A percentile compares a stretch with the other conserved stretches of the same genome.
phyloP scores from a whole-genome alignment of 2,888 invertebrate species.

The Aphodius sticticus region DNA sequence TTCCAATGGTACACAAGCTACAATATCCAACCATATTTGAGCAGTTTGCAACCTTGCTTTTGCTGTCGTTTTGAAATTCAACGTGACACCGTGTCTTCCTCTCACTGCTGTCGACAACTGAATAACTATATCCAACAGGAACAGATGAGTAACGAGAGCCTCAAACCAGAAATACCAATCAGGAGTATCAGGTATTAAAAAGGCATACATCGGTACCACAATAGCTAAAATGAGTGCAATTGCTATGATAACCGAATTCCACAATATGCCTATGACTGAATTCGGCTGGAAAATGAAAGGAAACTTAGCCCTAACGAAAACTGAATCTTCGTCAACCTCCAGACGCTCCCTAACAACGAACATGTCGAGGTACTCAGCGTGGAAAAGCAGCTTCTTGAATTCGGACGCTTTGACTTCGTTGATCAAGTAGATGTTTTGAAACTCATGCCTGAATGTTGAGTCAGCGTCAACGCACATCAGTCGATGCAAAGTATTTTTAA shows the following conservation, averaged over 20 bases:
- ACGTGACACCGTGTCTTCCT: constrained; percentile 29
- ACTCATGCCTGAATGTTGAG: constrained; percentile 33
- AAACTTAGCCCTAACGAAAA: constrained; percentile 43
- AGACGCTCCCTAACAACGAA: constrained; percentile 45
- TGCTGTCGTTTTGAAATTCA: constrained; percentile 24
- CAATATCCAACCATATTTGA: constrained; percentile 29
- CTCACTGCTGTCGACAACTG: constrained; percentile 44
- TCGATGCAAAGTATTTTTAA: constrained; percentile 36
- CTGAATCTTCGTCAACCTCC: constrained; percentile 44
- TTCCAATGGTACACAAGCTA: constrained; percentile 32
- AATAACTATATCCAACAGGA: constrained; percentile 44
- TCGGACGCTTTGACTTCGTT: constrained; percentile 28
- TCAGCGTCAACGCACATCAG: constrained; percentile 35
- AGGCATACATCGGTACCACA: constrained; percentile 29
- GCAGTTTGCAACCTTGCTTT: constrained; percentile 30
- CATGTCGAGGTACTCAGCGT: constrained; percentile 42
- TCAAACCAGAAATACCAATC: constrained; percentile 29
- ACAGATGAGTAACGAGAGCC: constrained; percentile 34
- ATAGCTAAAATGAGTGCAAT: constrained; percentile 34
- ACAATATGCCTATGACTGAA: constrained; percentile 42
- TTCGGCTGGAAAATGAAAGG: constrained; percentile 47
- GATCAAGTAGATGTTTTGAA: constrained; percentile 36
- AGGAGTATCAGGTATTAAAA: constrained; percentile 13
- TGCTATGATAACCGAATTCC: constrained; percentile 42
- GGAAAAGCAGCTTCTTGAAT: constrained; percentile 38